Evolutionary conservation across 2,888 invertebrate genomes (phyloP), one percentile per base, ranked within the genome.

Genomic region (Eupithecia abbreviata): DNA sequence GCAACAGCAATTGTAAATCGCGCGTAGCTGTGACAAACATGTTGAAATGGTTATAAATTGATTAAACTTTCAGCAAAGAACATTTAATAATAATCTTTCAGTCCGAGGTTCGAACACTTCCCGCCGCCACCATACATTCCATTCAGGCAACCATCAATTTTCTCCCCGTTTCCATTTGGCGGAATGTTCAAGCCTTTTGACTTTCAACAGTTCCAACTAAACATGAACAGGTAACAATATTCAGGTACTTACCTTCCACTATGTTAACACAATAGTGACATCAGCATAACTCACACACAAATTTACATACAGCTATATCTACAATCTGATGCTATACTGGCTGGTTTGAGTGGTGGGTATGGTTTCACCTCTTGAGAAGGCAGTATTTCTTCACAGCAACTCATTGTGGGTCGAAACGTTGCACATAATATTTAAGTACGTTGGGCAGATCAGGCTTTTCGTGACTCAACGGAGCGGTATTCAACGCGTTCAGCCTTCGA

Each of bases 71-170:
- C 67, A 68, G 43, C 62, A 62, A 4, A 62, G 18, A 30, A 30
- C 30, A 62, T 30, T 30, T 18, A 62, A 62, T 30, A 62, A 62
- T 62, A 62, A 30, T 62, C 68, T 82, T 82, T 79, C 81, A 82
- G 82, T 79, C 58, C 77, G 72, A 75, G 47, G 18, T 75, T 71
- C 62, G 62, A 51, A 73, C 77, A 79, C 77, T 71, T 72, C 69
- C 58, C 42, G 71, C 77, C 76, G 75, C 49, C 51, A 71, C 75
- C 58, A 30, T 62, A 10, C 62, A 30, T 30, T 10, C 62, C 10
- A 41, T 42, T 66, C 66, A 66, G 42, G 42, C 42, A 15, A 41
- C 42, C 42, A 66, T 42, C 42, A 15, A 15, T 42, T 7, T 66
- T 66, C 66, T 42, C 41, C 66, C 15, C 42, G 15, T 15, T 66